phyloP scores from a whole-genome alignment of 92 coral and sea anemone species.

The Parazoanthus atlanticus region DNA sequence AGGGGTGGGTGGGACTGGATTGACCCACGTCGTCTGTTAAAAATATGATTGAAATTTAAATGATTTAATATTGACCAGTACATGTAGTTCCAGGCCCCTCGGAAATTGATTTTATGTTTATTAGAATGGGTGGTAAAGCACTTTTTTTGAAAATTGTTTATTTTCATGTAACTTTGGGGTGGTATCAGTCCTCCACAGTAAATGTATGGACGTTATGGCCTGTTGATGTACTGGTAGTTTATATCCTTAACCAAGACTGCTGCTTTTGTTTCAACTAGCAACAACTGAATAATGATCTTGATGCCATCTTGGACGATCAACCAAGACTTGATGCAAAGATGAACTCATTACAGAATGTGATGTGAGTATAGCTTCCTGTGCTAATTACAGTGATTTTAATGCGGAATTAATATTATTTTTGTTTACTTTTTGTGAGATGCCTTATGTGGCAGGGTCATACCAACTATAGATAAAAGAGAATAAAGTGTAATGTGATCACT shows the following conservation, averaged over 20 bases:
- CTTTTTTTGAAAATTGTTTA: no score
- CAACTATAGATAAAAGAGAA: no score
- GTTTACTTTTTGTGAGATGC: background rate
- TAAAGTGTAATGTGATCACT: no score
- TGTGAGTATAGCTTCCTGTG: constrained; percentile 65
- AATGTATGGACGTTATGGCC: background rate
- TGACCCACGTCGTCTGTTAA: no score
- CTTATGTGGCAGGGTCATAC: no score
- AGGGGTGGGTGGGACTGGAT: no score
- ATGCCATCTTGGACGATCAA: constrained; percentile 88
- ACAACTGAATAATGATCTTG: constrained; percentile 92
- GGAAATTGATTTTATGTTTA: background rate
- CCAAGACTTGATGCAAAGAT: constrained; percentile 95
- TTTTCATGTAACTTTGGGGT: background rate
- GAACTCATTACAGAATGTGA: constrained; percentile 92
- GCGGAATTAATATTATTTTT: background rate
- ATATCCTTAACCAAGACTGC: background rate
- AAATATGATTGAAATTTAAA: no score
- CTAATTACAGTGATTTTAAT: no score
- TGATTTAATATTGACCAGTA: no score
- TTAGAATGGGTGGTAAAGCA: background rate
- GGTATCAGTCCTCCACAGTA: background rate
- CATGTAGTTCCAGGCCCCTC: no score
- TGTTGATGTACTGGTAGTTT: no score
- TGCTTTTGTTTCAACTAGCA: constrained; percentile 59